Percentiles rank a stretch among this genome's conserved stretches.
These are phyloP conservation scores for Xyrichtys novacula DNA, from an alignment of 2,797 vertebrate genomes.

Conservation along the genomic window DNA sequence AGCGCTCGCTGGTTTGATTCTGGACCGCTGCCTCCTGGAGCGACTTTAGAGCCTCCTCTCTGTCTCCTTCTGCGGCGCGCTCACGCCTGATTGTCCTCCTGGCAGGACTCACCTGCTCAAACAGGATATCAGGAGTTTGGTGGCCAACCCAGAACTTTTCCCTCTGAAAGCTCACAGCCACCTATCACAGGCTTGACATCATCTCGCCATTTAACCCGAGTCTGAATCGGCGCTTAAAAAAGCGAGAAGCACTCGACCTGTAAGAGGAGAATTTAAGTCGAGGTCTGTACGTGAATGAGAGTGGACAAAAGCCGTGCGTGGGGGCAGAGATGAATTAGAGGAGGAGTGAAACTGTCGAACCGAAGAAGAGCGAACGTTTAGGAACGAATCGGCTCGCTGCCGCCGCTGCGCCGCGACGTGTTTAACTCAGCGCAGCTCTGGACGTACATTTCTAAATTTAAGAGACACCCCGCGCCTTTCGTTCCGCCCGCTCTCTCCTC, in stretches of 20 bases:
- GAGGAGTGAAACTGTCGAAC: too few species aligned
- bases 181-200: constrained; percentile 1
- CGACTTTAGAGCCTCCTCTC: constrained; percentile 20
- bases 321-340: background rate
- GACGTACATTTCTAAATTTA: constrained; percentile 60
- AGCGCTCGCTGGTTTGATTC: constrained; percentile 46
- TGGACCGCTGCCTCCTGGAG: constrained; percentile 64
- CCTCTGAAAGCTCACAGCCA: background rate
- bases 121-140: background rate
- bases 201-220: background rate
- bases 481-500: constrained; percentile 60
- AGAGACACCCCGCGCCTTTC: constrained; percentile 66
- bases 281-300: constrained; percentile 29
- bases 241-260: constrained; percentile 7
- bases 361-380: background rate
- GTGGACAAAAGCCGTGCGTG: background rate
- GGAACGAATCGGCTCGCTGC: constrained; percentile 18
- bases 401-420: background rate
- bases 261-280: constrained; percentile 7
- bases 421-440: constrained; percentile 32
- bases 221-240: constrained; percentile 17
- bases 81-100: background rate
- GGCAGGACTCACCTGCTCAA: background rate
- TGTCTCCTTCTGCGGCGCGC: constrained; percentile 25
- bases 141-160: background rate